Evolutionary conservation across 2,113 vertebrate genomes (phyloP).

Genomic region (Syrrhaptes paradoxus): DNA sequence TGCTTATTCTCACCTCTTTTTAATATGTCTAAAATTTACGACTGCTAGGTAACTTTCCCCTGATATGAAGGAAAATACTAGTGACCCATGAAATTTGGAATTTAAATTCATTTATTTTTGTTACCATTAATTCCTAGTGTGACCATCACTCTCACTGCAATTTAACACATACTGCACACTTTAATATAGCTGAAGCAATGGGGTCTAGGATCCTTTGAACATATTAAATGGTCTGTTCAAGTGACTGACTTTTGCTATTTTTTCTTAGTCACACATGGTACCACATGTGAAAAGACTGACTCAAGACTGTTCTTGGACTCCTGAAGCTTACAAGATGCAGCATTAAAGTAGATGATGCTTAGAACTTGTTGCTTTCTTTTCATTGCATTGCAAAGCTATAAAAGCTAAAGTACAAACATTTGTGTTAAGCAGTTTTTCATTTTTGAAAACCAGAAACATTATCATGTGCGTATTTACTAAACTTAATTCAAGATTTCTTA

Average conservation of each 20-base stretch:
- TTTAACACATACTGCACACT: conserved; percentile 52
- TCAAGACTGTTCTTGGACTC: not conserved
- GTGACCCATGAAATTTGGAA: conserved; percentile 20
- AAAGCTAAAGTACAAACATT: not conserved
- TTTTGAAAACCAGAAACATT: not conserved
- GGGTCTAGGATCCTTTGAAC: not conserved
- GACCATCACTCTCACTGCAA: conserved; percentile 34
- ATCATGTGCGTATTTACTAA: not conserved
- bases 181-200: not conserved
- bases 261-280: not conserved
- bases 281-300: not conserved
- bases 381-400: not conserved
- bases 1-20: not conserved
- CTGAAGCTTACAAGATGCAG: not conserved
- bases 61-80: not conserved
- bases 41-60: not conserved
- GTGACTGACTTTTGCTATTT: conserved; percentile 5
- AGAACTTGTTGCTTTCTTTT: not conserved
- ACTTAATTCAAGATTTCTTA: not conserved
- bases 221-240: conserved; percentile 1
- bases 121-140: conserved; percentile 30
- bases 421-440: not conserved
- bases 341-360: not conserved
- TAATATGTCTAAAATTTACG: not conserved
- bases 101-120: conserved; percentile 41